Conservation (phyloP, 1,140 invertebrate genomes). For the Caerostris extrusa region DNA sequence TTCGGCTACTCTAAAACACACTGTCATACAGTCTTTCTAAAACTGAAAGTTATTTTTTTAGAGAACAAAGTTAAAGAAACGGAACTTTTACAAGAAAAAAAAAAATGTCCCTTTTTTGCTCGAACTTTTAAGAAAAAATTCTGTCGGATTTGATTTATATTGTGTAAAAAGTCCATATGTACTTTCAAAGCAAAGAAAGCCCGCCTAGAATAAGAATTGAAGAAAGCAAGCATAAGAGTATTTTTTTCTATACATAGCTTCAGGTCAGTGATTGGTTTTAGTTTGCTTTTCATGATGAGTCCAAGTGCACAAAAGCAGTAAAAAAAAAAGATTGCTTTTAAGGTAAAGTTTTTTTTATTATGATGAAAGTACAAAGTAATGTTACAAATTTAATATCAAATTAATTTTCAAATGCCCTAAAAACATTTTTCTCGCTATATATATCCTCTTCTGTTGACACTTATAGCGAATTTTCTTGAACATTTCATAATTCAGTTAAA, state of each 20-base stretch:
- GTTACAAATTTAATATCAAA: too few relatives aligned
- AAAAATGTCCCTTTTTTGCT: neutral
- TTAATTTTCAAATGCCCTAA: too few relatives aligned
- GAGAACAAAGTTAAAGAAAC: conserved; percentile 27
- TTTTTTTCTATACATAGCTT: neutral
- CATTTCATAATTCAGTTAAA: too few relatives aligned
- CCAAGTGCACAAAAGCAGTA: too few relatives aligned
- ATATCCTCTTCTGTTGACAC: too few relatives aligned
- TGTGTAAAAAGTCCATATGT: neutral
- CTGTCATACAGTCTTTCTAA: neutral
- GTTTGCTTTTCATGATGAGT: neutral
- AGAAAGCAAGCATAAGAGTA: neutral
- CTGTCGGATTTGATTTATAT: conserved; percentile 30
- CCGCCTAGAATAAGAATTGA: neutral
- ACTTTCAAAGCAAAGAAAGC: neutral
- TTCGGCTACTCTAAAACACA: neutral
- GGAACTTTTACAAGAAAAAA: neutral
- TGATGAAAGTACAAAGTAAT: too few relatives aligned
- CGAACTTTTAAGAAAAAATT: neutral
- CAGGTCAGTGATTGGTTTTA: neutral
- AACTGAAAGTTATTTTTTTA: conserved; percentile 10
- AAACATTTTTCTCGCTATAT: too few relatives aligned
- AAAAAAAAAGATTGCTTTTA: too few relatives aligned
- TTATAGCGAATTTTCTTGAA: too few relatives aligned
- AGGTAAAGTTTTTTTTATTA: too few relatives aligned